A percentile compares a stretch with the other conserved stretches of the same genome.
Conservation (phyloP, 2,888 invertebrate species). For the Drosophila mimica region DNA sequence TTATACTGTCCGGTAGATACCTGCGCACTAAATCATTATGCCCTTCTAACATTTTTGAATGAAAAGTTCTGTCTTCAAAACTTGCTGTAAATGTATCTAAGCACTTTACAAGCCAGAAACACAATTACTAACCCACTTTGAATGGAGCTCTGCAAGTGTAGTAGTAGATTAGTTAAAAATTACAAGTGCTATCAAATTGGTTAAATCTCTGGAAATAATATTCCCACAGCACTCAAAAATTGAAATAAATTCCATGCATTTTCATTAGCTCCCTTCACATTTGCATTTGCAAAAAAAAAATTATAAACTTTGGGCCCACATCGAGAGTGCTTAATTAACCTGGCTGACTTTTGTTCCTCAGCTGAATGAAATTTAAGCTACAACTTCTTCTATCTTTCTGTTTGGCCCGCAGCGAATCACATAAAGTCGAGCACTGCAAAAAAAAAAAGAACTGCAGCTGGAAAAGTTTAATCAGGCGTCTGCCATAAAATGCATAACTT, state of each 20-base stretch:
- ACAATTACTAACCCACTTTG: neutral
- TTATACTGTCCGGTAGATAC: neutral
- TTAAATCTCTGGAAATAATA: slow-evolving; percentile 16
- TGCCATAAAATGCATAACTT: slow-evolving; percentile 68
- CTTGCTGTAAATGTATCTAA: neutral
- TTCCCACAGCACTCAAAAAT: slow-evolving; percentile 31
- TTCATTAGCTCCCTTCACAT: slow-evolving; percentile 35
- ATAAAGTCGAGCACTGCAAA: slow-evolving; percentile 54
- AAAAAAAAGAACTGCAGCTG: slow-evolving; percentile 47
- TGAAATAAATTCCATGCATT: slow-evolving; percentile 42
- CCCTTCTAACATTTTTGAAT: neutral
- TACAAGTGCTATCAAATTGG: slow-evolving; percentile 6
- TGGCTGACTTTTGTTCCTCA: slow-evolving; percentile 19
- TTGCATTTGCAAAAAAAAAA: slow-evolving; percentile 10
- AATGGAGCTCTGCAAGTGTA: neutral
- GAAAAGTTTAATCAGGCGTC: slow-evolving; percentile 71
- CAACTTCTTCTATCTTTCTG: slow-evolving; percentile 12
- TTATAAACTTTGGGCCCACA: slow-evolving; percentile 30
- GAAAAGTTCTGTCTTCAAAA: neutral
- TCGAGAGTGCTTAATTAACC: slow-evolving; percentile 43
- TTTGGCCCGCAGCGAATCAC: slow-evolving; percentile 41
- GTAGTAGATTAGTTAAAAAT: neutral
- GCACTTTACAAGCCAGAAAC: neutral
- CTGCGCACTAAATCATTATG: neutral
- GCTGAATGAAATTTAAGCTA: slow-evolving; percentile 35